phyloP scores from a whole-genome alignment of 1,140 invertebrate species.

The Solen grandis region DNA sequence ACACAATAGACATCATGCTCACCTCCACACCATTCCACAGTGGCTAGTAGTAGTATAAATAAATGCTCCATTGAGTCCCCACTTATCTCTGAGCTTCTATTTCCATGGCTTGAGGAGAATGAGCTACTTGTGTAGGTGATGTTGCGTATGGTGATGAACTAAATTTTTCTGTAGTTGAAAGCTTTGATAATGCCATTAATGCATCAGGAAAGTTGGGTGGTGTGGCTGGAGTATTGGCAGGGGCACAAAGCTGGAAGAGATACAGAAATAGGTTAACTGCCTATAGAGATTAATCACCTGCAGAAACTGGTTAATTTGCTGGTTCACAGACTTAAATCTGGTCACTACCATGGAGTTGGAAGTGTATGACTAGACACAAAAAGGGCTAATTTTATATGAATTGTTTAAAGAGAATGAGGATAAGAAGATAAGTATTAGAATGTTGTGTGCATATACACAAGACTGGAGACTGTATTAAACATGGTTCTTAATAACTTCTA shows the following conservation, averaged over 20 bases:
- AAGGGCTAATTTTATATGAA: too few species aligned
- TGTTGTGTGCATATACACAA: too few species aligned
- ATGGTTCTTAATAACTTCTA: too few species aligned
- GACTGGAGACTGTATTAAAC: too few species aligned
- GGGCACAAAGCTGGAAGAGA: conserved; percentile 76
- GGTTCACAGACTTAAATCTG: too few species aligned
- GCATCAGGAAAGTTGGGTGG: conserved; percentile 78
- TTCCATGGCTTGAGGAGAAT: conserved; percentile 77
- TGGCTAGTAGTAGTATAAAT: conserved; percentile 2
- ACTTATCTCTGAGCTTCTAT: conserved; percentile 73
- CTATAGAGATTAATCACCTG: not conserved
- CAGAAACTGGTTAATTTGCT: too few species aligned
- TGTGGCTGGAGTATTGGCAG: conserved; percentile 78
- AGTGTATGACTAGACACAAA: too few species aligned
- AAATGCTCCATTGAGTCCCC: conserved; percentile 22
- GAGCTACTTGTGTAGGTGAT: conserved; percentile 70
- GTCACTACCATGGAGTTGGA: too few species aligned
- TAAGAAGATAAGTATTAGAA: too few species aligned
- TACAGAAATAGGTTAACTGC: conserved; percentile 24
- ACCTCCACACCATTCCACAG: not conserved
- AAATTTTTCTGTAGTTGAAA: conserved; percentile 76
- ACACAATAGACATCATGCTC: not conserved
- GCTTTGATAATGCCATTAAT: conserved; percentile 75
- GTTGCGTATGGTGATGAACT: conserved; percentile 72
- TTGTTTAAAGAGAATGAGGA: too few species aligned